A percentile compares a stretch with the other conserved stretches of the same genome.
These are phyloP conservation scores for Anseranas semipalmata DNA, from an alignment of 2,113 vertebrate genomes.

Conservation along the genomic window DNA sequence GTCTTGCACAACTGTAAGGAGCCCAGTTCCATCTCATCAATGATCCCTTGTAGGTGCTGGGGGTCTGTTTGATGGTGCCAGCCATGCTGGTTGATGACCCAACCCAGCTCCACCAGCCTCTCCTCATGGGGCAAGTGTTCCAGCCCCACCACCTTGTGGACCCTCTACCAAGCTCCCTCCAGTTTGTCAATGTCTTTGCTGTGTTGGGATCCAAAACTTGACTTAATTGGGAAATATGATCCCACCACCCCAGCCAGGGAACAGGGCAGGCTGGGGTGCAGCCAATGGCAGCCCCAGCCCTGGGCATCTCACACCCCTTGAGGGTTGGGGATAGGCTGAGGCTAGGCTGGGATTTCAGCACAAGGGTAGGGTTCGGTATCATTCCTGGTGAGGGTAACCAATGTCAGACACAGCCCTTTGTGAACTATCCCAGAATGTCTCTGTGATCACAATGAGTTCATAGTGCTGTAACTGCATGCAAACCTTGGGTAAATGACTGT, in stretches of 20 bases:
- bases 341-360: background rate
- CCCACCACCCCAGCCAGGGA: background rate
- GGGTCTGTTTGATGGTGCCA: background rate
- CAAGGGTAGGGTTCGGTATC: background rate
- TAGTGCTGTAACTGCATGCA: background rate
- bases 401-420: background rate
- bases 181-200: background rate
- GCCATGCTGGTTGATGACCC: background rate
- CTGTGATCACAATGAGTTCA: background rate
- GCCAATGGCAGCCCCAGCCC: background rate
- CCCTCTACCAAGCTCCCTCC: background rate
- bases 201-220: background rate
- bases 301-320: background rate
- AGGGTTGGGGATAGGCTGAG: background rate
- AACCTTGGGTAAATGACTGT: background rate
- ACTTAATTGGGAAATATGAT: background rate
- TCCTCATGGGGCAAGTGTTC: background rate
- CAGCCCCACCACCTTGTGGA: background rate
- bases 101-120: background rate
- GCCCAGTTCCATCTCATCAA: background rate
- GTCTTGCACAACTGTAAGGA: background rate
- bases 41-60: accelerated
- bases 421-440: background rate
- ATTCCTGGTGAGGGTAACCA: background rate
- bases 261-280: background rate